Evolutionary conservation across 1,140 invertebrate genomes (phyloP).

Genomic region (Mercenaria mercenaria): DNA sequence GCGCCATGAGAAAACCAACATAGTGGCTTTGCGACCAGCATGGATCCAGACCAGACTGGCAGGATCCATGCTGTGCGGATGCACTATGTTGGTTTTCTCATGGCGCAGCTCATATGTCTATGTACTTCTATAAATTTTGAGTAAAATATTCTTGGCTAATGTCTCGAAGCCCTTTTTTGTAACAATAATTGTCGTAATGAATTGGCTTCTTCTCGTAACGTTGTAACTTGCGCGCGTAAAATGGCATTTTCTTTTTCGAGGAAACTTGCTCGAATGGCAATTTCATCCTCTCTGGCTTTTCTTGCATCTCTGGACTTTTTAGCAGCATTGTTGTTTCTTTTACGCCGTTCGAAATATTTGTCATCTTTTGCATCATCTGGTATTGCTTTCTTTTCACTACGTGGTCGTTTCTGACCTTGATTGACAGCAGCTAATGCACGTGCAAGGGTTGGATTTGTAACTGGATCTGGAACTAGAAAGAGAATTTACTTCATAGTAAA

Average conservation of each 20-base stretch:
- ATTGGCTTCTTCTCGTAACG: constrained; percentile 92
- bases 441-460: constrained; percentile 80
- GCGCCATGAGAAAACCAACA: too few relatives aligned
- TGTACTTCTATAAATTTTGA: background rate
- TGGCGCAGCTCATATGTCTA: too few relatives aligned
- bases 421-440: constrained; percentile 81
- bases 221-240: constrained; percentile 92
- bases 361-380: constrained; percentile 95
- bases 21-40: too few relatives aligned
- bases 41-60: too few relatives aligned
- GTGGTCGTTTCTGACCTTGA: constrained; percentile 87
- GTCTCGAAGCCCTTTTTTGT: constrained; percentile 63
- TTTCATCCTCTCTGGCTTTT: constrained; percentile 93
- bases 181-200: constrained; percentile 69
- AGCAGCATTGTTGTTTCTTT: constrained; percentile 95
- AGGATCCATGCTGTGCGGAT: background rate
- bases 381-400: constrained; percentile 95
- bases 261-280: constrained; percentile 92
- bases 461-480: constrained; percentile 62
- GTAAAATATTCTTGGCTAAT: background rate
- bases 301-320: constrained; percentile 94
- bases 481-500: too few relatives aligned
- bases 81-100: too few relatives aligned
- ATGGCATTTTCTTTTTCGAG: constrained; percentile 95
- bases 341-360: constrained; percentile 95